Evolutionary conservation across 2,888 invertebrate genomes (phyloP).

Genomic region (Philhelius pedissequus): DNA sequence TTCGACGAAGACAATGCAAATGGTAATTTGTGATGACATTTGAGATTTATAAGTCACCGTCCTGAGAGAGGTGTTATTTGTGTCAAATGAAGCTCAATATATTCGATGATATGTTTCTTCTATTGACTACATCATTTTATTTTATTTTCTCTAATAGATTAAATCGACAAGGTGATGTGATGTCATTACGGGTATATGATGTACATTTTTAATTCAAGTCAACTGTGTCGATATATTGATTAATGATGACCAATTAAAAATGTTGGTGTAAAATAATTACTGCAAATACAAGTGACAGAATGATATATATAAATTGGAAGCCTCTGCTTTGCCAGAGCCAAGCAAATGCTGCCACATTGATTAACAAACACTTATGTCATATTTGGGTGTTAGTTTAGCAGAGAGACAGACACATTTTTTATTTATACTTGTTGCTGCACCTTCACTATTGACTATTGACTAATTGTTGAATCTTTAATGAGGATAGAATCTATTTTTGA

Average conservation of each 20-base stretch:
- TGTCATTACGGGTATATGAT: constrained; percentile 33
- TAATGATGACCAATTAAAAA: constrained; percentile 41
- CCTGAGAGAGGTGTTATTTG: not conserved
- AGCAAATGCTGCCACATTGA: not conserved
- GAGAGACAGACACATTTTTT: not conserved
- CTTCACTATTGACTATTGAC: constrained; percentile 1
- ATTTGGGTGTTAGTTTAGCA: constrained; percentile 17
- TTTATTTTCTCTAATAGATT: not conserved
- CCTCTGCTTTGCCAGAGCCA: not conserved
- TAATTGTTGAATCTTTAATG: constrained; percentile 21
- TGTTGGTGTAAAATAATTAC: constrained; percentile 40
- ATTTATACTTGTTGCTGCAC: constrained; percentile 10
- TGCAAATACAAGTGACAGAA: constrained; percentile 18
- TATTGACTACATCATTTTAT: not conserved
- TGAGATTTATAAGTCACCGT: constrained; percentile 5
- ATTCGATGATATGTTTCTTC: not conserved
- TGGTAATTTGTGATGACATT: constrained; percentile 1
- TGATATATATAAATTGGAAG: constrained; percentile 17
- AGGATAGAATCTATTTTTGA: constrained; percentile 1
- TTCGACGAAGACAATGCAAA: not conserved
- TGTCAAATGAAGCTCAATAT: constrained; percentile 2
- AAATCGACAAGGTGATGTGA: not conserved
- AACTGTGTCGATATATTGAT: constrained; percentile 17
- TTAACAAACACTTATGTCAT: constrained; percentile 7
- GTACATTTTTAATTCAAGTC: constrained; percentile 7